A percentile compares a stretch with the other conserved stretches of the same genome.
These are phyloP conservation scores for Numenius arquata DNA, from an alignment of 2,113 vertebrate species.

Conservation along the genomic window DNA sequence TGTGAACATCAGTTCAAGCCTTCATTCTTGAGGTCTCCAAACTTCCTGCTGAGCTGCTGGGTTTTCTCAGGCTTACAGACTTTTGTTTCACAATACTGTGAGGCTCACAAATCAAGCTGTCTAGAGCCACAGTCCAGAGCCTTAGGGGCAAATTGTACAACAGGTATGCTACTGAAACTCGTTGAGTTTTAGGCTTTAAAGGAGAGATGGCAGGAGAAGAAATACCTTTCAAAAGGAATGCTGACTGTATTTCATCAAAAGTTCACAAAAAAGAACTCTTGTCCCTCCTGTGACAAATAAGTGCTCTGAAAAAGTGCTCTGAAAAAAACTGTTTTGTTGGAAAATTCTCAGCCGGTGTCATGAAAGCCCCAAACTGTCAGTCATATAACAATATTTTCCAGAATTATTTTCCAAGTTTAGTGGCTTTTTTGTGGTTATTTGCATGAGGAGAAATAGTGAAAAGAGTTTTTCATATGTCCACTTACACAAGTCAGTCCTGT, in stretches of 20 bases:
- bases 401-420: not conserved
- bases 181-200: not conserved
- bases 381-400: not conserved
- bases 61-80: not conserved
- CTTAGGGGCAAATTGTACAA: not conserved
- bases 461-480: not conserved
- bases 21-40: not conserved
- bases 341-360: not conserved
- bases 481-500: not conserved
- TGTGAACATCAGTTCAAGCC: not conserved
- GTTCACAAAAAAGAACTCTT: not conserved
- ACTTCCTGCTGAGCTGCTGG: not conserved
- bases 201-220: not conserved
- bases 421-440: not conserved
- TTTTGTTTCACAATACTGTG: not conserved
- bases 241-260: not conserved
- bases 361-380: not conserved
- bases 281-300: not conserved
- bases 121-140: not conserved
- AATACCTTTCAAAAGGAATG: not conserved
- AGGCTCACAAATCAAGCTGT: not conserved
- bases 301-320: not conserved
- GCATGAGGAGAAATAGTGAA: not conserved
- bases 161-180: not conserved
- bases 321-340: not conserved